Base-by-base conservation (phyloP, 2,113 vertebrate species). In the Ptychochromis oligacanthus region DNA sequence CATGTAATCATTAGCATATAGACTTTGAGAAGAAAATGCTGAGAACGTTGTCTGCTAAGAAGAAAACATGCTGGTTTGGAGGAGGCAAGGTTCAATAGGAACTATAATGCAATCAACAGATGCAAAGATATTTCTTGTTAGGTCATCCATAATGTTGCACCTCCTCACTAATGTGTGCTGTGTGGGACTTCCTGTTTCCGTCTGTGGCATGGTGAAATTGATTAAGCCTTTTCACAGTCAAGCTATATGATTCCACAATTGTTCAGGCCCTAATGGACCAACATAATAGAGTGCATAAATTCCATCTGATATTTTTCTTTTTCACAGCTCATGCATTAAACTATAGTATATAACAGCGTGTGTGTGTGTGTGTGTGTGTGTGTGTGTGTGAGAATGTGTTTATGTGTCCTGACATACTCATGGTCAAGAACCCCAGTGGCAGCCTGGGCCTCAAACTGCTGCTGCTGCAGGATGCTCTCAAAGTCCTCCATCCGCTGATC, bases 401-500 rank as follows among this genome's bases (percentile, higher is more conserved):
- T 55, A 36, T 15, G 36, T 81, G 65, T 36, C 34, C 13, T 10
- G 58, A 91, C 97, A 62, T 94, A 99, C 98, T 99, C 98, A 0
- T 99, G 98, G 92, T 99, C 98, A 75, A 99, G 95, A 85, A 99
- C 98, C 58, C 97, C 97, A 0, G 92, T 96, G 40, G 97, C 96
- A 0, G 91, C 91, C 0, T 92, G 97, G 18, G 97, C 97, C 88
- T 98, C 97, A 49, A 99, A 99, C 94, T 99, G 98, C 94, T 99
- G 98, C 93, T 99, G 96, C 88, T 98, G 97, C 70, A 99, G 94
- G 88, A 99, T 99, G 94, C 97, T 99, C 92, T 97, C 97, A 86
- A 99, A 99, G 93, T 99, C 97, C 88, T 99, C 98, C 93, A 98
- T 97, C 58, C 98, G 97, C 94, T 99, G 98, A 65, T 98, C 97